Base-by-base conservation (phyloP, 2,888 invertebrate species). In the Xanthia togata region DNA sequence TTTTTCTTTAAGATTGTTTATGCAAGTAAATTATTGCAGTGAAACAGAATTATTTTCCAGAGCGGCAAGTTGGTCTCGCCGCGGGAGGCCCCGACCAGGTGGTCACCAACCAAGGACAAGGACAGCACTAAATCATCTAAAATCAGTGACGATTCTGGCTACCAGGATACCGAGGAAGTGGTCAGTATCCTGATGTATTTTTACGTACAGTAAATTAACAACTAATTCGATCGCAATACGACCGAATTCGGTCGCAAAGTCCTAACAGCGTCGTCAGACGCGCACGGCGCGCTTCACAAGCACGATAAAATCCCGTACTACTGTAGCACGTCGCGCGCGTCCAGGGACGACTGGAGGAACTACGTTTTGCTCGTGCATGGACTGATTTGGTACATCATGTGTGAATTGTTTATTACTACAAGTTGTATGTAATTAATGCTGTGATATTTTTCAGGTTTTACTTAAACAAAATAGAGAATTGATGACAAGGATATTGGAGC, bases 101-200 rank as follows among this genome's bases (percentile, higher is more conserved):
- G 14, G 26, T 35, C 72, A 31, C 53, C 73, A 6, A 55, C 0
- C n/a, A 38, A 2, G 3, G 38, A 14, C 41, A 57, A 23, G 5
- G 82, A 82, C 6, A 85, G 76, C 6, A 68, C 31, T 4, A 86
- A 84, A 63, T 35, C 72, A 9, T 87, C 87, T 1, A 91, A 86
- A 55, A 80, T 82, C 17, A 89, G 91, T 0, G 93, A 95, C n/a
- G 95, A 95, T 72, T 94, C 95, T 0, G 94, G 95, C 0, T 95
- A 92, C 71, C 85, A 89, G 6, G 94, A 95, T 3, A 79, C 85
- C 14, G 89, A 90, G n/a, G 88, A 89, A 60, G 90, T 89, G 88
- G 92, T 91, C 76, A 78, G 41, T 31, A 55, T 68, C 35, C 17
- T 68, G 17, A 55, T 68, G 17, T 55, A 68, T 35, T 59, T 55